Conservation (phyloP, 2,888 invertebrate species). For the Catocala sponsa region DNA sequence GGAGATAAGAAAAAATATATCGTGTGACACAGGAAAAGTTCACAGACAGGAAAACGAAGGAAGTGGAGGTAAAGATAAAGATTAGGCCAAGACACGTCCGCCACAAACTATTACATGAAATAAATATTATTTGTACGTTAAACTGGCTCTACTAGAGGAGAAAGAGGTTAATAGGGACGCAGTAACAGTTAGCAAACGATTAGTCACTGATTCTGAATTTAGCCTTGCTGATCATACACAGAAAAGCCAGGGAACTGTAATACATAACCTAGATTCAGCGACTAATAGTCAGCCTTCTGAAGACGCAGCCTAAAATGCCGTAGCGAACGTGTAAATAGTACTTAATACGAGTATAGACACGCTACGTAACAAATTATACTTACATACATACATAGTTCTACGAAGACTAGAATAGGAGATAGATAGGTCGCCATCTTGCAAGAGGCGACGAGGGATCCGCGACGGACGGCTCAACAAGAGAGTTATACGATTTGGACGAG, state of each 20-base stretch:
- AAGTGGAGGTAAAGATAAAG: constrained; percentile 25
- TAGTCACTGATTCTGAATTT: background rate
- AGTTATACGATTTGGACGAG: constrained; percentile 17
- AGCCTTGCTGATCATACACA: too few relatives aligned
- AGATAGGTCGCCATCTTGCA: constrained; percentile 33
- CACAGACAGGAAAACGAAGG: constrained; percentile 1
- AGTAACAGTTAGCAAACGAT: background rate
- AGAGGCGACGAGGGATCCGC: constrained; percentile 23
- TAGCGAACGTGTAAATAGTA: constrained; percentile 39
- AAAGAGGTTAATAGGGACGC: background rate
- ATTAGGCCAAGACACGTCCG: constrained; percentile 41
- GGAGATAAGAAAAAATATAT: constrained; percentile 27
- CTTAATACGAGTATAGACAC: constrained; percentile 54
- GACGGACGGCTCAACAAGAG: constrained; percentile 20
- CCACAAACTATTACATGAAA: constrained; percentile 8
- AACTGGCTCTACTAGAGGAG: constrained; percentile 6
- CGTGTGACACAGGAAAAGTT: constrained; percentile 2
- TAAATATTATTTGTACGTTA: background rate
- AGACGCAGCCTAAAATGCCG: background rate
- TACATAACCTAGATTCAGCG: background rate
- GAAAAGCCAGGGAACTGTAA: too few relatives aligned
- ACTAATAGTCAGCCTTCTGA: background rate
- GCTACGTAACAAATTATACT: constrained; percentile 66
- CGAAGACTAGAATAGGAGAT: constrained; percentile 69
- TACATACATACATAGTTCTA: constrained; percentile 59